Percentiles rank a stretch among this genome's conserved stretches.
Conservation (phyloP, 2,888 invertebrate species). For the Blomia tropicalis region DNA sequence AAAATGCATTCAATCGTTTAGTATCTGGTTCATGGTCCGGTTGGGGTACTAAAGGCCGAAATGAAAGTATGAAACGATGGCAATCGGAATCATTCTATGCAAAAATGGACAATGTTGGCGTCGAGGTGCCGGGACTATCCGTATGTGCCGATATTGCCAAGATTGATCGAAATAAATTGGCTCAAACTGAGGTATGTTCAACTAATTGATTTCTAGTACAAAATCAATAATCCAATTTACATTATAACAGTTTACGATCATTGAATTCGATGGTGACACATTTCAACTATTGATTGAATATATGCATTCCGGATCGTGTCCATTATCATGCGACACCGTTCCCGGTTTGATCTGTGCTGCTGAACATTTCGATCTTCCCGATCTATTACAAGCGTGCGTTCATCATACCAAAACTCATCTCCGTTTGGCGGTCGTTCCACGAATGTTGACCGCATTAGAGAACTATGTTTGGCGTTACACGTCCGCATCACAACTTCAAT, state of each 20-base stretch:
- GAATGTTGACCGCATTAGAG: slow-evolving; percentile 76
- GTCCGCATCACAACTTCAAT: slow-evolving; percentile 77
- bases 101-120: slow-evolving; percentile 31
- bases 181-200: slow-evolving; percentile 60
- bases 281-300: slow-evolving; percentile 78
- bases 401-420: slow-evolving; percentile 87
- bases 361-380: slow-evolving; percentile 81
- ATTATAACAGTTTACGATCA: slow-evolving; percentile 58
- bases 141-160: slow-evolving; percentile 87
- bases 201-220: neutral
- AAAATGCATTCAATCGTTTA: slow-evolving; percentile 29
- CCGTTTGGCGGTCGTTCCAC: slow-evolving; percentile 77
- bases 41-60: slow-evolving; percentile 29
- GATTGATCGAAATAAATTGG: slow-evolving; percentile 74
- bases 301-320: slow-evolving; percentile 78
- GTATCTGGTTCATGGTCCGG: slow-evolving; percentile 31
- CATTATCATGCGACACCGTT: slow-evolving; percentile 74
- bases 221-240: slow-evolving; percentile 17
- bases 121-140: slow-evolving; percentile 56
- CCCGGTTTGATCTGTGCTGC: slow-evolving; percentile 84
- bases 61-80: slow-evolving; percentile 31
- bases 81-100: slow-evolving; percentile 32
- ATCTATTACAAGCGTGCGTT: slow-evolving; percentile 78
- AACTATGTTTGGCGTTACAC: slow-evolving; percentile 91
- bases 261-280: slow-evolving; percentile 84